A percentile compares a stretch with the other conserved stretches of the same genome.
phyloP scores from a whole-genome alignment of 2,113 vertebrate species.

The Patagioenas fasciata region DNA sequence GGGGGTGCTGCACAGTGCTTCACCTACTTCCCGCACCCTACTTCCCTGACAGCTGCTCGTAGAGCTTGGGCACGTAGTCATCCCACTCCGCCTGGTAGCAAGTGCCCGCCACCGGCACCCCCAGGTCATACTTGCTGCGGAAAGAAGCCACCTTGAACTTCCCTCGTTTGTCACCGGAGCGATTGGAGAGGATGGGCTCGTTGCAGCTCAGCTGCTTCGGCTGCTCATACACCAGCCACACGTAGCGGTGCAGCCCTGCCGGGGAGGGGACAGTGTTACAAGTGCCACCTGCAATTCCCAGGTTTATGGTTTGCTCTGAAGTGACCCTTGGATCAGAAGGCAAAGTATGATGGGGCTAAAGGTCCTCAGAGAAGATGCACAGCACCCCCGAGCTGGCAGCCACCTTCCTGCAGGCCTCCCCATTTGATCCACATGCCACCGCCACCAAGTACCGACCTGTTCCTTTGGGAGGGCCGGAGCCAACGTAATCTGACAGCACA shows the following conservation, averaged over 20 bases:
- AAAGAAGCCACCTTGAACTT: conserved; percentile 88
- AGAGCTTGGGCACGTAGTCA: conserved; percentile 92
- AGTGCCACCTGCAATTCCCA: rapidly evolving
- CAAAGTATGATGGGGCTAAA: neutral
- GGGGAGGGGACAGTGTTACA: neutral
- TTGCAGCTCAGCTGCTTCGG: conserved; percentile 76
- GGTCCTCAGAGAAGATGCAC: neutral
- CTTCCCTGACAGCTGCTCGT: conserved; percentile 90
- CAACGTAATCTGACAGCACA: conserved; percentile 90
- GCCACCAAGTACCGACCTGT: conserved; percentile 79
- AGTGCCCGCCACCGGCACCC: conserved; percentile 82
- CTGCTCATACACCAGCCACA: conserved; percentile 97
- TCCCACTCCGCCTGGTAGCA: conserved; percentile 98
- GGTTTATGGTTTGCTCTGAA: rapidly evolving
- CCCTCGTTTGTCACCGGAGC: conserved; percentile 86
- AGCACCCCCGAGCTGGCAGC: rapidly evolving
- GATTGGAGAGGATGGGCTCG: conserved; percentile 84
- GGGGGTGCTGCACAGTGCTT: neutral
- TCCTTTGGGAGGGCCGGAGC: conserved; percentile 90
- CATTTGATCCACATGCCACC: rapidly evolving
- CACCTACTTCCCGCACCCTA: neutral
- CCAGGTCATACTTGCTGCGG: conserved; percentile 88
- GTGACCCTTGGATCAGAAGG: neutral
- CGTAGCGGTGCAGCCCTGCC: conserved; percentile 91
- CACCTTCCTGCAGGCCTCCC: neutral